Percentiles rank a stretch among this genome's conserved stretches.
Conservation (phyloP, 2,888 invertebrate species). For the Stenurella melanura region DNA sequence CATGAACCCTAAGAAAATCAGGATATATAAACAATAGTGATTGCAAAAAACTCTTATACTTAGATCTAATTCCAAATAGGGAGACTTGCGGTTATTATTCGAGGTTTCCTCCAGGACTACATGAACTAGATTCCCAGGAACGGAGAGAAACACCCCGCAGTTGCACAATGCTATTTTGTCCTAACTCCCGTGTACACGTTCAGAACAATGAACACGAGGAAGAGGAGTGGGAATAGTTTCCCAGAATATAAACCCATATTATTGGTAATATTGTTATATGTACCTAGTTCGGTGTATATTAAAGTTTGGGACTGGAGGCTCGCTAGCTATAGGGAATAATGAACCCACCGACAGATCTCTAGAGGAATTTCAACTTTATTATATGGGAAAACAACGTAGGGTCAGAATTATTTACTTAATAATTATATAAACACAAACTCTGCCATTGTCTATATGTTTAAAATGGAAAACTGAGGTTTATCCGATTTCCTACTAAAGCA, state of each 20-base stretch:
- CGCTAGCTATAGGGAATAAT: conserved; percentile 26
- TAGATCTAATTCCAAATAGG: not conserved
- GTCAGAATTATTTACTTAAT: conserved; percentile 12
- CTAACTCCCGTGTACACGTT: conserved; percentile 1
- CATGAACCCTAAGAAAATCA: no score
- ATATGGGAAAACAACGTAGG: conserved; percentile 1
- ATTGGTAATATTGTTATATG: conserved; percentile 24
- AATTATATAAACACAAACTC: conserved; percentile 10
- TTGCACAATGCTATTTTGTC: conserved; percentile 22
- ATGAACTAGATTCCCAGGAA: conserved; percentile 21
- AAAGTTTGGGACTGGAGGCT: conserved; percentile 22
- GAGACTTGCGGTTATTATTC: not conserved
- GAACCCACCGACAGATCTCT: conserved; percentile 21
- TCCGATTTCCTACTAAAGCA: not conserved
- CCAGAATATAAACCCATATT: conserved; percentile 29
- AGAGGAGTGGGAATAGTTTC: conserved; percentile 32
- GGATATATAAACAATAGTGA: no score
- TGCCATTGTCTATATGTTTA: conserved; percentile 3
- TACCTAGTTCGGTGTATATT: conserved; percentile 33
- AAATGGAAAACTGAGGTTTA: conserved; percentile 4
- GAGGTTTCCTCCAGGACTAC: conserved; percentile 5
- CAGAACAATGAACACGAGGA: conserved; percentile 6
- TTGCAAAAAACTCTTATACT: no score
- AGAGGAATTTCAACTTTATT: conserved; percentile 26
- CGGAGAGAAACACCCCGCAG: conserved; percentile 7